Base-by-base conservation (phyloP, 2,113 vertebrate genomes). In the Vidua chalybeata region DNA sequence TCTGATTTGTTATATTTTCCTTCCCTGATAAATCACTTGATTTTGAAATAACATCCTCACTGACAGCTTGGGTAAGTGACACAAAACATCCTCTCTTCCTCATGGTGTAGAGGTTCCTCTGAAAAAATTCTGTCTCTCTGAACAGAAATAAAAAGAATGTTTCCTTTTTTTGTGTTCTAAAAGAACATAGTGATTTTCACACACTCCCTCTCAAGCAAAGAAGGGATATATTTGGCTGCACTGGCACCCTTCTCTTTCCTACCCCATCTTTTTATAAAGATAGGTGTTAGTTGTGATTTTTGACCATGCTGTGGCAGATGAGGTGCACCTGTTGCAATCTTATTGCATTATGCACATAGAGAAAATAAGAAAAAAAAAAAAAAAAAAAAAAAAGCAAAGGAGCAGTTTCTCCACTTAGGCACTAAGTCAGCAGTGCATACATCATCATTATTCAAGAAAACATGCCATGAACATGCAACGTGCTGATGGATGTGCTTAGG, bases 361-460 rank as follows among this genome's bases (percentile, higher is more conserved):
- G 41, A 41, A 41, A 41, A 41, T 41, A 41, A 41, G 19, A 54
- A 41, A 23, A 15, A n/a, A 35, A 35, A 35, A 35, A n/a, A 35
- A 35, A 35, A 35, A 35, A 35, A 51, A 49, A 68, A 26, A 31
- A 30, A 16, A 63, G 6, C 6, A 63, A 52, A 73, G 4, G 4
- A 62, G 10, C 6, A 26, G 6, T 67, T 90, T 66, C 39, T 41
- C 18, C 19, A 55, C 41, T 43, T 71, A 80, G 7, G 14, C 8
- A 27, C 31, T 58, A 66, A 58, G 76, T 66, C 59, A 92, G 11
- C 28, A 58, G 33, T 74, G 4, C 9, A 31, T 62, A 20, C 14
- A 71, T 59, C 79, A 93, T 92, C 68, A 77, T 66, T 94, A 90
- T 72, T 77, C 75, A 90, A 74, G 54, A 86, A 93, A 95, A 84